These are phyloP conservation scores for Drosophila yooni DNA, from an alignment of 2,888 invertebrate genomes.

Conservation along the genomic window DNA sequence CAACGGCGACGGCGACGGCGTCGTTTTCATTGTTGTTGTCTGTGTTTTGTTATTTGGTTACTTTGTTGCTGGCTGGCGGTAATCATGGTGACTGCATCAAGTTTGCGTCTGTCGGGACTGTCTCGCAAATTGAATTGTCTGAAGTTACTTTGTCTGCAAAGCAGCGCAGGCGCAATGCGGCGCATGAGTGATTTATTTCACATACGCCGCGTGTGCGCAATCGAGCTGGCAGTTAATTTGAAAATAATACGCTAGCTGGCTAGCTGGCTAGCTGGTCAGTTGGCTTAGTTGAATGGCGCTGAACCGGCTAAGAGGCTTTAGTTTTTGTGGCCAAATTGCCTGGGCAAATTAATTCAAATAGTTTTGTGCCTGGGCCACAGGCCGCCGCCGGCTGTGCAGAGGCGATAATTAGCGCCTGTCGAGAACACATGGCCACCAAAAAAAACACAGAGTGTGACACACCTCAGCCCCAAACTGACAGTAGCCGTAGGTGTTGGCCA, in stretches of 20 bases:
- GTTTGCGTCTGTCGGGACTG: conserved; percentile 56
- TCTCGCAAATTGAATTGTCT: conserved; percentile 77
- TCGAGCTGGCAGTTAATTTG: conserved; percentile 72
- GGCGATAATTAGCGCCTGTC: conserved; percentile 78
- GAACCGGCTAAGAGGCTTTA: conserved; percentile 9
- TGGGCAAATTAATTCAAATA: conserved; percentile 70
- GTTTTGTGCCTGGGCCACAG: conserved; percentile 16
- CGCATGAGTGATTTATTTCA: conserved; percentile 80
- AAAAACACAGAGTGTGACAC: conserved; percentile 40
- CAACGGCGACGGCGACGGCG: conserved; percentile 11
- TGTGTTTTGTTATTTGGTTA: conserved; percentile 14
- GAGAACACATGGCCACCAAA: conserved; percentile 68
- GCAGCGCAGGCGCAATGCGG: conserved; percentile 49
- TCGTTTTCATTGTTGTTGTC: conserved; percentile 51
- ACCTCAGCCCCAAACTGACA: conserved; percentile 51
- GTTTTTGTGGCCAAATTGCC: conserved; percentile 58
- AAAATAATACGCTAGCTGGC: conserved; percentile 67
- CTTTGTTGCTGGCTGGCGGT: conserved; percentile 27
- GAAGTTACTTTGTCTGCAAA: conserved; percentile 49
- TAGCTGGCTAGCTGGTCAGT: conserved; percentile 13
- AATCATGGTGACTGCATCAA: conserved; percentile 76
- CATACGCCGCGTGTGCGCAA: conserved; percentile 78
- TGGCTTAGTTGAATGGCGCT: conserved; percentile 10
- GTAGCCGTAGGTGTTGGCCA: conserved; percentile 60
- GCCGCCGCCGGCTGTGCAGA: conserved; percentile 63